phyloP scores from a whole-genome alignment of 1,140 invertebrate species.

The Temnothorax longispinosus region DNA sequence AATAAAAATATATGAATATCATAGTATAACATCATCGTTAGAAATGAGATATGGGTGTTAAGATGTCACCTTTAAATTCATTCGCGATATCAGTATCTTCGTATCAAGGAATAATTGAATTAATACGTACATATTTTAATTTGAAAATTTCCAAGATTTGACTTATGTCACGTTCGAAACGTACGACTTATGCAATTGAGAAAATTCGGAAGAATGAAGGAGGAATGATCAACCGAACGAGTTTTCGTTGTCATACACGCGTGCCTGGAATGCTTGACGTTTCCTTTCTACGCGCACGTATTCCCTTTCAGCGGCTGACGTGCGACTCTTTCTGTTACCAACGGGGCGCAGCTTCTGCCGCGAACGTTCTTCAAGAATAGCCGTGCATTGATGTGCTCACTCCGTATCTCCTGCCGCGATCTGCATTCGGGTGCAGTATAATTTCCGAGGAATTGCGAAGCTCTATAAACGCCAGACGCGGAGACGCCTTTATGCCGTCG shows the following conservation, averaged over 20 bases:
- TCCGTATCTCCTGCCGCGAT: background rate
- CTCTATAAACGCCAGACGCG: constrained; percentile 18
- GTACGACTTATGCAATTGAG: constrained; percentile 26
- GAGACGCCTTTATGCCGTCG: constrained; percentile 12
- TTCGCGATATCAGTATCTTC: background rate
- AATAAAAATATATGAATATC: constrained; percentile 13
- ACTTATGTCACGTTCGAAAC: background rate
- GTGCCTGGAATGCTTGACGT: constrained; percentile 49
- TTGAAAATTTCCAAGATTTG: background rate
- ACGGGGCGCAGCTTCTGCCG: background rate
- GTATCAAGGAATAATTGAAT: background rate
- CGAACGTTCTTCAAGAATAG: constrained; percentile 42
- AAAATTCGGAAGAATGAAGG: background rate
- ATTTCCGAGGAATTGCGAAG: constrained; percentile 37
- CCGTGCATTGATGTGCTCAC: background rate
- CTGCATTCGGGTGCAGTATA: constrained; percentile 23
- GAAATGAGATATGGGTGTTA: background rate
- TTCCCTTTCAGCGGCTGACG: constrained; percentile 3
- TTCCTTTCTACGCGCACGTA: constrained; percentile 21
- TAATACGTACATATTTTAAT: background rate
- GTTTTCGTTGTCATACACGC: constrained; percentile 48
- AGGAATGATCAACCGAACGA: constrained; percentile 25
- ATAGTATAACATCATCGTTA: background rate
- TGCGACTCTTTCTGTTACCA: constrained; percentile 19
- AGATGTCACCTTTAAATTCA: too few relatives aligned